Evolutionary conservation across 35 echinoderm and acorn worm species (phyloP), one percentile per base, ranked within the genome.

Genomic region (Diadema setosum): DNA sequence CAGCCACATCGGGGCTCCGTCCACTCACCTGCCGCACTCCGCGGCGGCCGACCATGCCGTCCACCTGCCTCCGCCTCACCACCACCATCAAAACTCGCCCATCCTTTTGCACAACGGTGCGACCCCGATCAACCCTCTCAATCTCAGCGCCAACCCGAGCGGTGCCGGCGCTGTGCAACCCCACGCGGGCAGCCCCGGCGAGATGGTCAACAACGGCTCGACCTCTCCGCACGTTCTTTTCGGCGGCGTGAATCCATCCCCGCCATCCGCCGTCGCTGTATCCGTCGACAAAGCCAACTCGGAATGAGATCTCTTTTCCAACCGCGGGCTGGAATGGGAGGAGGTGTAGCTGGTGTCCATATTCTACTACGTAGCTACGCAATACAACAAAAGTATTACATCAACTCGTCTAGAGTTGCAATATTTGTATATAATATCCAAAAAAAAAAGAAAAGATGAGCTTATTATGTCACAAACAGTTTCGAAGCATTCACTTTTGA

Each of bases 231-330:
- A 83, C 25, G 42, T 81, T 3, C 59, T 90, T 12, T 65, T 82
- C 37, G 59, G 80, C n/a, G 88, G 88, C 1, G 88, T 90, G 5
- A 90, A 82, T 39, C 88, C 88, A 4, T 90, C 88, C 9, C 88
- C 88, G 15, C 88, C 88, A 32, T 45, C 88, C 17, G 88, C 88
- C 40, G 88, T 90, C 23, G 80, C 88, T 15, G 88, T 90, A 16
- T 83, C 88, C 3, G 59, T 90, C 18, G 60, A 67, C 35, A 90
- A 46, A 29, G 34, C 37, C 42, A 36, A 78, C 24, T 39, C 73
- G 1, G 73, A 67, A 67, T 67, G 24, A 67, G 24, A 67, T 15
- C 7, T n/a, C n/a, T n/a, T n/a, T n/a, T n/a, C n/a, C n/a, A n/a
- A n/a, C n/a, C n/a, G n/a, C n/a, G n/a, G n/a, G n/a, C n/a, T n/a